Evolutionary conservation across 2,113 vertebrate species (phyloP).

Genomic region (Cyprinodon brontotheroides): DNA sequence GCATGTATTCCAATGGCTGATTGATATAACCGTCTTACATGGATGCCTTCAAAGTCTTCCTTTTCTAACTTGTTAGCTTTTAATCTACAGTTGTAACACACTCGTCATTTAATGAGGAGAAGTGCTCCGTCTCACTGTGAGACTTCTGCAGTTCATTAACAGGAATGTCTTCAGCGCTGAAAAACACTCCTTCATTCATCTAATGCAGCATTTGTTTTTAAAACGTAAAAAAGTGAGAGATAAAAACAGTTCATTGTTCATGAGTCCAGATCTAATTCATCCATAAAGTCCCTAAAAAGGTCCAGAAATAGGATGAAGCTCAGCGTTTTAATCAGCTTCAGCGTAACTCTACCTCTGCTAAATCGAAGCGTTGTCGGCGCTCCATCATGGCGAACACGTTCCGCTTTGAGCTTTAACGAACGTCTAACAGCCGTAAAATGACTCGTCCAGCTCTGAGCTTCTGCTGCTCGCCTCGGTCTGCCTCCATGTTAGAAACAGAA

Average conservation of each 20-base stretch:
- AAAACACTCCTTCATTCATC: neutral
- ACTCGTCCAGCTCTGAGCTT: too few species aligned
- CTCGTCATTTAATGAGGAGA: conserved; percentile 56
- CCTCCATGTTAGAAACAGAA: too few species aligned
- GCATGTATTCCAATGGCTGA: conserved; percentile 63
- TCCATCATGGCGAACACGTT: too few species aligned
- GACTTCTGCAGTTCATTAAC: conserved; percentile 42
- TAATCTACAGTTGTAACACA: conserved; percentile 50
- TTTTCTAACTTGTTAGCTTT: conserved; percentile 43
- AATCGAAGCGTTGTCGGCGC: neutral
- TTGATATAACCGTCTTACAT: conserved; percentile 66
- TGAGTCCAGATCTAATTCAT: neutral
- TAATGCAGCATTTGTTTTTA: neutral
- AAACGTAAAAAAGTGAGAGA: neutral
- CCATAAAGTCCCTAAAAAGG: neutral
- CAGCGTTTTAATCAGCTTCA: too few species aligned
- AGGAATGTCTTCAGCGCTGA: conserved; percentile 16
- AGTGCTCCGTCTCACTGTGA: conserved; percentile 41
- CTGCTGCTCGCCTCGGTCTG: too few species aligned
- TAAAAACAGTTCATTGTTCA: neutral
- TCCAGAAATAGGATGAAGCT: neutral
- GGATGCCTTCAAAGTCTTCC: conserved; percentile 53
- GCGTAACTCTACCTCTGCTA: neutral
- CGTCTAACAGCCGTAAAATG: too few species aligned
- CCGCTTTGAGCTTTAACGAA: neutral